These are phyloP conservation scores for Leptothorax acervorum DNA, from an alignment of 2,888 invertebrate genomes.

Conservation along the genomic window DNA sequence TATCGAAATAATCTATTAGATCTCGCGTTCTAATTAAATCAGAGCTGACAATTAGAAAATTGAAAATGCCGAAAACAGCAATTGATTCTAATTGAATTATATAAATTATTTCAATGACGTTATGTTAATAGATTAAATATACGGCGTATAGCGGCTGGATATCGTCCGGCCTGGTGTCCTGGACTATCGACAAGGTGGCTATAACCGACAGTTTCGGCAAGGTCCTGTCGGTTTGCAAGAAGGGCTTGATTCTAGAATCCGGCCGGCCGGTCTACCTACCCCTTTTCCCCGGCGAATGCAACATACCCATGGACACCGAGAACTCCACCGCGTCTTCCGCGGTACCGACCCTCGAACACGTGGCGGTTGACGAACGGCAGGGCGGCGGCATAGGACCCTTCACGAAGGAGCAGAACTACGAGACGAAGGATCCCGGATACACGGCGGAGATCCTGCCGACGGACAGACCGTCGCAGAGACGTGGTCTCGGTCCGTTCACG, in stretches of 20 bases:
- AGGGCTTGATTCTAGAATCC: constrained; percentile 91
- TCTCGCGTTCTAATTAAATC: neutral
- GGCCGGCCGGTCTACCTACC: constrained; percentile 91
- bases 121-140: constrained; percentile 89
- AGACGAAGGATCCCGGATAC: constrained; percentile 70
- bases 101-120: neutral
- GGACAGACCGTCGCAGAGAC: constrained; percentile 68
- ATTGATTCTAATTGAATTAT: neutral
- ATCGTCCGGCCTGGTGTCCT: constrained; percentile 92
- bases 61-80: neutral
- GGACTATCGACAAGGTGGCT: constrained; percentile 93
- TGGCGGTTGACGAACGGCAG: constrained; percentile 67
- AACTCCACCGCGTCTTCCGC: constrained; percentile 62
- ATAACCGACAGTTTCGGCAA: constrained; percentile 95
- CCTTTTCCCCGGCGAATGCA: constrained; percentile 92
- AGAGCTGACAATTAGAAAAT: neutral
- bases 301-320: constrained; percentile 87
- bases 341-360: constrained; percentile 58
- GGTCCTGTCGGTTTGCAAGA: constrained; percentile 93
- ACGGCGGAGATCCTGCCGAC: constrained; percentile 59
- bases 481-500: constrained; percentile 82
- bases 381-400: constrained; percentile 79
- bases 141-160: constrained; percentile 97
- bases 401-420: constrained; percentile 81
- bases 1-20: neutral